phyloP scores from a whole-genome alignment of 2,888 invertebrate genomes.

The Helleia helle region DNA sequence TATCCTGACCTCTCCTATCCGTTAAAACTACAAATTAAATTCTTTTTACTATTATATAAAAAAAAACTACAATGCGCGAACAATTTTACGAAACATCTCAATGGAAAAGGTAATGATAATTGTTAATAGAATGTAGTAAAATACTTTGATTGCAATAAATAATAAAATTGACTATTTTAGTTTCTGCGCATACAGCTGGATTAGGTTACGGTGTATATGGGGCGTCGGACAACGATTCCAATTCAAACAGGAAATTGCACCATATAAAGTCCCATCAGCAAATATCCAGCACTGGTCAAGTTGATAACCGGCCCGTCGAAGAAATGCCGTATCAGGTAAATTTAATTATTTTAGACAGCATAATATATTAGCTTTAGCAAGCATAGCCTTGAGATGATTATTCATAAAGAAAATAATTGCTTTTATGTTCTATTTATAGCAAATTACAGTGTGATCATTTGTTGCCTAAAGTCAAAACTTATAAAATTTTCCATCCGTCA shows the following conservation, averaged over 20 bases:
- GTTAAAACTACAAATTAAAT: neutral
- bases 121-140: slow-evolving; percentile 7
- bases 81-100: neutral
- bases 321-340: slow-evolving; percentile 76
- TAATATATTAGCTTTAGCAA: too few relatives aligned
- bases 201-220: slow-evolving; percentile 76
- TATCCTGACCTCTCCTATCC: slow-evolving; percentile 36
- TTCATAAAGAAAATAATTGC: too few relatives aligned
- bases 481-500: too few relatives aligned
- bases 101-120: slow-evolving; percentile 19
- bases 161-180: slow-evolving; percentile 38
- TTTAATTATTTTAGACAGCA: too few relatives aligned
- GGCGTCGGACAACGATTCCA: slow-evolving; percentile 48
- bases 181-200: slow-evolving; percentile 69
- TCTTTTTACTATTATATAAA: neutral
- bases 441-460: too few relatives aligned
- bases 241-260: slow-evolving; percentile 54
- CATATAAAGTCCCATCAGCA: slow-evolving; percentile 67
- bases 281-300: slow-evolving; percentile 54
- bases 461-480: too few relatives aligned
- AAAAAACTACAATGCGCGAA: neutral
- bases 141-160: slow-evolving; percentile 6
- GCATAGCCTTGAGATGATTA: too few relatives aligned
- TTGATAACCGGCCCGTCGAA: slow-evolving; percentile 58
- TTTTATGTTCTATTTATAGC: too few relatives aligned